These are phyloP conservation scores for Phthorimaea operculella DNA, from an alignment of 1,140 invertebrate genomes.

Conservation along the genomic window DNA sequence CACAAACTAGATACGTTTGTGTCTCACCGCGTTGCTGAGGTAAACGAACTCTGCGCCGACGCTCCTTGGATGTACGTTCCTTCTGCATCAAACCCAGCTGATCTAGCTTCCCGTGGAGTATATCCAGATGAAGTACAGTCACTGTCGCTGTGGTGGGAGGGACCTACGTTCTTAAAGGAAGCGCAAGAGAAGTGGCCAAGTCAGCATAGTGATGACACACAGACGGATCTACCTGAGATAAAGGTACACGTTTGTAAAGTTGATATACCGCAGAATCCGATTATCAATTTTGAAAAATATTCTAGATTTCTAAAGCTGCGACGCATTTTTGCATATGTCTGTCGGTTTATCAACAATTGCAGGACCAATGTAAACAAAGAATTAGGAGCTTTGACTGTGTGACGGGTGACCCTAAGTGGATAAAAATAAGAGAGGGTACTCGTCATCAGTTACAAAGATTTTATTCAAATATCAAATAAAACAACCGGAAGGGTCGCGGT, in stretches of 20 bases:
- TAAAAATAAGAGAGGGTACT: no score
- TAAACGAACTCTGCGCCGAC: neutral
- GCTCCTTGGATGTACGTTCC: neutral
- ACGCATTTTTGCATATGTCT: conserved; percentile 4
- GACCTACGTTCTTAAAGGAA: neutral
- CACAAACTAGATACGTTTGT: neutral
- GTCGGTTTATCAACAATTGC: conserved; percentile 8
- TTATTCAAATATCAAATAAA: no score
- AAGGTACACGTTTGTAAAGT: neutral
- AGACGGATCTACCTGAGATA: neutral
- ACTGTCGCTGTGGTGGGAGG: neutral
- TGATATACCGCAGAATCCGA: neutral
- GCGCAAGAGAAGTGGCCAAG: neutral
- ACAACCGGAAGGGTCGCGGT: no score
- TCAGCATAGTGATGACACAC: neutral
- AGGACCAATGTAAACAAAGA: neutral
- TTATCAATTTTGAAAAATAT: neutral
- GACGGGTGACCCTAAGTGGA: no score
- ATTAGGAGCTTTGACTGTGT: conserved; percentile 1
- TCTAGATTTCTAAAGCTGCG: neutral
- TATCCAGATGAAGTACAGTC: neutral
- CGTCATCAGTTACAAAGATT: no score
- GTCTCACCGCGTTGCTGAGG: neutral
- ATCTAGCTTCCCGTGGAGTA: neutral
- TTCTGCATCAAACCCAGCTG: neutral